A percentile compares a stretch with the other conserved stretches of the same genome.
phyloP scores from a whole-genome alignment of 2,797 vertebrate genomes.

The Saxicola maurus region DNA sequence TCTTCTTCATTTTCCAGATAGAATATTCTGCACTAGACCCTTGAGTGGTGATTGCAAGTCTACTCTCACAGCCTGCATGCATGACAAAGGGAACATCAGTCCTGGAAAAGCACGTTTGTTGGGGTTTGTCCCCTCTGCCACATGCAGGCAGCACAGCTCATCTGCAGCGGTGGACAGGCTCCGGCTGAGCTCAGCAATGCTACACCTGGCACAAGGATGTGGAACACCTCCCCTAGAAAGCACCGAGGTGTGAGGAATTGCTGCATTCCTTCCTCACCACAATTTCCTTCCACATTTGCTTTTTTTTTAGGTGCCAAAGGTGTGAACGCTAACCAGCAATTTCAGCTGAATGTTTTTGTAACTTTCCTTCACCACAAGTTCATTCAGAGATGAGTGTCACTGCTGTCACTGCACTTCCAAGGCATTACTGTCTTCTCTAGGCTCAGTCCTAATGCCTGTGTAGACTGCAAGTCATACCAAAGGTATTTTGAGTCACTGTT shows the following conservation, averaged over 20 bases:
- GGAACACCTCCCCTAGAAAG: background rate
- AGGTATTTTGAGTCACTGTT: conserved; percentile 17
- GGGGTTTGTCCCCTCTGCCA: background rate
- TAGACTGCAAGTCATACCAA: background rate
- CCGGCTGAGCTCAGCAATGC: background rate
- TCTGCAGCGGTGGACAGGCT: background rate
- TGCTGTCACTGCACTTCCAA: background rate
- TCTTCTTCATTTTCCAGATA: background rate
- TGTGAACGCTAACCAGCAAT: background rate
- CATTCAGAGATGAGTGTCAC: background rate
- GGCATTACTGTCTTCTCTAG: background rate
- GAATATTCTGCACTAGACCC: background rate
- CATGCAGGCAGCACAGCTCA: background rate
- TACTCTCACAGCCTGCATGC: background rate
- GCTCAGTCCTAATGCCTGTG: background rate
- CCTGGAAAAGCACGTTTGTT: background rate
- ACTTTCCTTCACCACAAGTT: background rate
- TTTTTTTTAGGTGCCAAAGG: background rate
- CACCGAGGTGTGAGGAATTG: background rate
- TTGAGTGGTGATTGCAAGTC: background rate
- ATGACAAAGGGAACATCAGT: accelerated
- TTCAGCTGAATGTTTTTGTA: background rate
- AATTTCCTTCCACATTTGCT: background rate
- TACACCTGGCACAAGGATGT: background rate
- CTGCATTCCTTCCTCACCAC: conserved; percentile 7